Base-by-base conservation (phyloP, 1,140 invertebrate species). In the Drosophila murphyi region DNA sequence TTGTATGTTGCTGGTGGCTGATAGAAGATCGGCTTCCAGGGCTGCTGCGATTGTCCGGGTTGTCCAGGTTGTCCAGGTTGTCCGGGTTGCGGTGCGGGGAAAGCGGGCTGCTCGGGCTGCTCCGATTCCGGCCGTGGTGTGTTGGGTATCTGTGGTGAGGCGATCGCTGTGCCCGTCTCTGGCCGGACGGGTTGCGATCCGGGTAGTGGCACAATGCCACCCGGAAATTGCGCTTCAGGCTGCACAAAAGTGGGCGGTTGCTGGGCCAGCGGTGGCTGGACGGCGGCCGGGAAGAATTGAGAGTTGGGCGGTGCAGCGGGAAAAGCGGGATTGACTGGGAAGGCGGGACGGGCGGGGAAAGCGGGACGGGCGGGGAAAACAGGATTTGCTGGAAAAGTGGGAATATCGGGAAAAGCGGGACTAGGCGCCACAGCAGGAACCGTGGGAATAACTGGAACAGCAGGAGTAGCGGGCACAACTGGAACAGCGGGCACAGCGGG, bases 11-110 rank as follows among this genome's bases (percentile, higher is more conserved):
- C 63, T 47, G 81, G 63, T 3, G 90, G 90, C 41, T 78, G 74
- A 31, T 88, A 90, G 57, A 88, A 78, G 6, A 92, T 72, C 0
- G 90, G 90, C 63, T 69, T 89, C 90, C 90, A 92, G 1, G 90
- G 90, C 51, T 91, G 82, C 12, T 78, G 78, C 31, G 65, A 72
- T 41, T 57, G 65, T 3, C 5, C 34, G 2, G 65, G 59, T 6
- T 82, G 72, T 12, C 68, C 55, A 10, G 54, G 82, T 41, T 57
- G 65, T 3, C 5, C 34, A 1, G 65, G 59, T 6, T 82, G 72
- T 12, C 68, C 55, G n/a, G 54, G 82, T n/a, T 50, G 41, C 3
- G 62, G 74, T 1, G 63, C 34, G 2, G 57, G 51, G 56, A 20
- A 32, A 52, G 68, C 76, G 0, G 88, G 60, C 65, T 77, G 60